Conservation (phyloP, 1,140 invertebrate genomes). For the Tachypleus tridentatus region DNA sequence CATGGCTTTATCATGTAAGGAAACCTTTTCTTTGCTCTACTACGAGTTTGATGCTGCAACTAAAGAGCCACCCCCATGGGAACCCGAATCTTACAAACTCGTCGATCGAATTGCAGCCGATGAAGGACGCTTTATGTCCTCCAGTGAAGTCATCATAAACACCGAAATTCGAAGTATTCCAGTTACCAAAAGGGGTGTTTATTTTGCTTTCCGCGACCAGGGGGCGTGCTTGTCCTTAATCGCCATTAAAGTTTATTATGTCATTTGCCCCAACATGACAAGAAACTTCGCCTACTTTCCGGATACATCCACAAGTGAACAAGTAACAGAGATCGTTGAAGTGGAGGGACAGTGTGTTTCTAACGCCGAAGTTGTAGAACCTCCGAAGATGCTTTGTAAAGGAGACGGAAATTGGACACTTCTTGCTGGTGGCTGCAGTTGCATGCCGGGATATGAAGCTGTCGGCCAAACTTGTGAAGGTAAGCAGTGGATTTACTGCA, state of each 20-base stretch:
- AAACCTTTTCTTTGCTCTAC: constrained; percentile 89
- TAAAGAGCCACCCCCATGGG: constrained; percentile 77
- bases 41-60: constrained; percentile 90
- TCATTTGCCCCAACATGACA: constrained; percentile 84
- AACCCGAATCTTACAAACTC: constrained; percentile 82
- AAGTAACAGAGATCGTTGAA: constrained; percentile 83
- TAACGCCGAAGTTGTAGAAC: constrained; percentile 57
- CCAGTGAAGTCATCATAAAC: constrained; percentile 80
- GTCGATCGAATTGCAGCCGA: constrained; percentile 82
- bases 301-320: constrained; percentile 79
- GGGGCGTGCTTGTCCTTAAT: constrained; percentile 89
- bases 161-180: constrained; percentile 86
- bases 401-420: constrained; percentile 89
- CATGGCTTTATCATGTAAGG: constrained; percentile 52
- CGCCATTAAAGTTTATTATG: constrained; percentile 90
- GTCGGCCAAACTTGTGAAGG: constrained; percentile 31
- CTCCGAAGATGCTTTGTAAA: constrained; percentile 80
- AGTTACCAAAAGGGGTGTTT: constrained; percentile 87
- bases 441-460: constrained; percentile 81
- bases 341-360: constrained; percentile 74
- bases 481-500: constrained; percentile 12
- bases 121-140: constrained; percentile 80
- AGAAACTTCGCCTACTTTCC: constrained; percentile 86
- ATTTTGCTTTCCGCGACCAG: constrained; percentile 93
- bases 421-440: constrained; percentile 77